Evolutionary conservation across 1,140 invertebrate genomes (phyloP), one percentile per base, ranked within the genome.

Genomic region (Aphelenchoides fujianensis): DNA sequence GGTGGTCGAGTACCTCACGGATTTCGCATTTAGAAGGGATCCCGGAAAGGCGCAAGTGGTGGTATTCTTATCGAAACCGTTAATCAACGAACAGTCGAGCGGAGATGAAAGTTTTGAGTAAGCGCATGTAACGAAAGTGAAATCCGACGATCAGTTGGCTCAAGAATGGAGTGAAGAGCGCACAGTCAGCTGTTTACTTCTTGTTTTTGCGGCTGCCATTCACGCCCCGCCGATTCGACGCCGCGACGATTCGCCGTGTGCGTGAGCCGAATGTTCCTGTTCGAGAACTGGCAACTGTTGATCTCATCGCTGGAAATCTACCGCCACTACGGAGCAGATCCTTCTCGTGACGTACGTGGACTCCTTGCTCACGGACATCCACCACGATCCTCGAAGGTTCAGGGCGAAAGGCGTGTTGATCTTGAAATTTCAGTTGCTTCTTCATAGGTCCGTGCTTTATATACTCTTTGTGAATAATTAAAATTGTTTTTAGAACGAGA

Each of bases 211-310:
- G 74, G 69, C 30, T 70, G 19, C 69, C 69, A 2, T 70, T 70
- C 35, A 31, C 28, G 63, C 69, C 70, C n/a, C 9, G 69, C 69
- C 16, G 69, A 70, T 57, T 27, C 28, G 63, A n/a, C 30, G 19
- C 41, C 3, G 68, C 73, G 73, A 32, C n/a, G 30, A 34, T 72
- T 73, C 1, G 72, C 69, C 16, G 72, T 75, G 3, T 73, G 72
- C 35, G 75, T 73, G 72, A 75, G 72, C 27, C 72, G 72, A 32
- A 73, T 73, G 72, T 73, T 70, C 35, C 27, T 73, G 28, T 73
- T 75, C 73, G 72, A 73, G 54, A 73, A 73, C 57, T 73, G 72
- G 72, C 72, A 73, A 68, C 16, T 73, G 28, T 63, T 73, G 19
- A 66, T 73, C 31, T 16, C 70, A 32, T 70, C 72, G 2, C 28